Conservation (phyloP, 2,797 vertebrate genomes). For the Babyrousa celebensis region DNA sequence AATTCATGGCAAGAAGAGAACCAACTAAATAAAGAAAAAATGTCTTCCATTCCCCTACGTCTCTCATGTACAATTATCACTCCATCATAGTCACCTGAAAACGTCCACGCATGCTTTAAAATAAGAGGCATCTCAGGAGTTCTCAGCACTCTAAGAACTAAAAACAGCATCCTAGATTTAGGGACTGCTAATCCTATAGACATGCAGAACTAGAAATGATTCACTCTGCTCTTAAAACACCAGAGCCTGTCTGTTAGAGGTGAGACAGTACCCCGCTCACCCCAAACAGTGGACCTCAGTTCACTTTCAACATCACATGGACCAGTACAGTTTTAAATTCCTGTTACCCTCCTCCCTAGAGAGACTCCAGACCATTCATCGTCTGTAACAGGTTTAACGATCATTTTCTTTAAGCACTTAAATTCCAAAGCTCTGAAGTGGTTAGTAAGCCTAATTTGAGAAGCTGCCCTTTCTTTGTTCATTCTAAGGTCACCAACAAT, state of each 20-base stretch:
- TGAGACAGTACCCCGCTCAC: neutral
- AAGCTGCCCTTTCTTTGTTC: slow-evolving; percentile 7
- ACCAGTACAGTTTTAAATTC: neutral
- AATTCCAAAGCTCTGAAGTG: slow-evolving; percentile 16
- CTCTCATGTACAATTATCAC: neutral
- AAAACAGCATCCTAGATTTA: slow-evolving; percentile 63
- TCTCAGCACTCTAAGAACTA: neutral
- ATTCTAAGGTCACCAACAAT: neutral
- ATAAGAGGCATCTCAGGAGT: neutral
- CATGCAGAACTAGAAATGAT: slow-evolving; percentile 65
- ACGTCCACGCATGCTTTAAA: neutral
- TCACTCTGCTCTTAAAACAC: slow-evolving; percentile 59
- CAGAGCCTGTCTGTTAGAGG: slow-evolving; percentile 5
- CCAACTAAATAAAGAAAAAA: neutral
- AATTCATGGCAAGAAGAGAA: slow-evolving; percentile 49
- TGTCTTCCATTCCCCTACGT: neutral
- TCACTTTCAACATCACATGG: neutral
- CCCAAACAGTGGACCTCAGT: neutral
- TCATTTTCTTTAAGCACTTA: slow-evolving; percentile 13
- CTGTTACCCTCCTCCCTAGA: neutral
- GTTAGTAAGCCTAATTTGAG: slow-evolving; percentile 37
- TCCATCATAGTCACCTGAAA: slow-evolving; percentile 43
- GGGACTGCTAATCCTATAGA: slow-evolving; percentile 63
- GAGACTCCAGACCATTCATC: neutral
- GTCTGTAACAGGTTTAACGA: neutral